Evolutionary conservation across 2,797 vertebrate species (phyloP).

Genomic region (Trichosurus vulpecula): DNA sequence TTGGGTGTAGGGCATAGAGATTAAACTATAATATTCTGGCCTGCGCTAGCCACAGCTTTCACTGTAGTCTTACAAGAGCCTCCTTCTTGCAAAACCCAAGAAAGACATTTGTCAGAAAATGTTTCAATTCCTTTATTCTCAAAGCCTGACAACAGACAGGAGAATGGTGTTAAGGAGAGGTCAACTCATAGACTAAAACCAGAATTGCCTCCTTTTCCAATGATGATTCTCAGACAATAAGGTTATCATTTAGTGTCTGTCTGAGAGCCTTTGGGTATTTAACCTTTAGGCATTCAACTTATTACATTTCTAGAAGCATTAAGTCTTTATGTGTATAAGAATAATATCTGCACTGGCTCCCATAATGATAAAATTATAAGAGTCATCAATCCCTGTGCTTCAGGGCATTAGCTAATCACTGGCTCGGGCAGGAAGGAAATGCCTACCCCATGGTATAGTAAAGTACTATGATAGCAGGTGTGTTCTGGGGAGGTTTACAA

Average conservation of each 20-base stretch:
- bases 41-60: background rate
- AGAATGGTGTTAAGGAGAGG: conserved; percentile 19
- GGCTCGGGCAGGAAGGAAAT: conserved; percentile 6
- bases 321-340: conserved; percentile 67
- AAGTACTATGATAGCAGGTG: conserved; percentile 57
- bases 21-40: background rate
- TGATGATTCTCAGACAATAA: conserved; percentile 59
- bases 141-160: conserved; percentile 15
- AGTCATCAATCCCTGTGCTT: conserved; percentile 51
- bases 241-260: conserved; percentile 55
- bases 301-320: conserved; percentile 72
- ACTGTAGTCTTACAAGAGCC: background rate
- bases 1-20: background rate
- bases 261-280: conserved; percentile 64
- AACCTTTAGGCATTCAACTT: conserved; percentile 61
- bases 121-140: conserved; percentile 46
- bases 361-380: conserved; percentile 70
- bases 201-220: conserved; percentile 53
- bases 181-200: conserved; percentile 40
- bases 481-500: conserved; percentile 21
- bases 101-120: conserved; percentile 5
- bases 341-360: conserved; percentile 52
- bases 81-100: background rate
- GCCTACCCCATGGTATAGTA: background rate
- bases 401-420: conserved; percentile 49